A percentile compares a stretch with the other conserved stretches of the same genome.
Conservation (phyloP, 53 echinoderm and acorn worm species). For the Holothuria leucospilota region DNA sequence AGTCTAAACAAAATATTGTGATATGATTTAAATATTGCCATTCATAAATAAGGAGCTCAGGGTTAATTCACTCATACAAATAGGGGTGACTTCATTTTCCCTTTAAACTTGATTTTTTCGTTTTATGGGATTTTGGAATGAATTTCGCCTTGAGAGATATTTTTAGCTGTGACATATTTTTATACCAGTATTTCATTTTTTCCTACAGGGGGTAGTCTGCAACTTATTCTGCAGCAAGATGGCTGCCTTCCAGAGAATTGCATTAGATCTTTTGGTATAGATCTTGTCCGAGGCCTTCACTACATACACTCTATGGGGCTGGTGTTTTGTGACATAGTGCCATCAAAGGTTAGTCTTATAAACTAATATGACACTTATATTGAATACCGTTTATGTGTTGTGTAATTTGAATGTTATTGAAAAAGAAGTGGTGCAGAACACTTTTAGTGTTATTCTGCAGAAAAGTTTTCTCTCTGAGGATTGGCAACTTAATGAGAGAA, state of each 20-base stretch:
- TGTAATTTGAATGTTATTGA: no score
- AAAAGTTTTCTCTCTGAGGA: neutral
- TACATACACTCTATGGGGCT: constrained; percentile 96
- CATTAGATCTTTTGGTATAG: constrained; percentile 83
- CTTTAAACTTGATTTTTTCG: no score
- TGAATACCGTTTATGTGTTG: neutral
- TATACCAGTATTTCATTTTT: no score
- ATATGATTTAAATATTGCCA: no score
- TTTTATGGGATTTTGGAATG: no score
- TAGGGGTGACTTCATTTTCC: no score
- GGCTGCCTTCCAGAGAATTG: constrained; percentile 89
- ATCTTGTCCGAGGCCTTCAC: constrained; percentile 90
- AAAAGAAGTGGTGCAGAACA: neutral
- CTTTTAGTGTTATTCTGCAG: no score
- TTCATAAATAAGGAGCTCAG: no score
- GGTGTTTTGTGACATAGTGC: constrained; percentile 88
- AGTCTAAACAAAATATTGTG: no score
- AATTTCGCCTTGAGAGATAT: no score
- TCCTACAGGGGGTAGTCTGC: constrained; percentile 77
- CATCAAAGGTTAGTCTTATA: constrained; percentile 73
- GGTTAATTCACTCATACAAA: no score
- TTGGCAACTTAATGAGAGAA: neutral
- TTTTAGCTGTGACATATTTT: no score
- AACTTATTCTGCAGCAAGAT: constrained; percentile 78
- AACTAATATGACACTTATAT: neutral